Evolutionary conservation across 37 sponge, comb jelly and placozoan species (phyloP).

Genomic region (Dysidea cf. avara): DNA sequence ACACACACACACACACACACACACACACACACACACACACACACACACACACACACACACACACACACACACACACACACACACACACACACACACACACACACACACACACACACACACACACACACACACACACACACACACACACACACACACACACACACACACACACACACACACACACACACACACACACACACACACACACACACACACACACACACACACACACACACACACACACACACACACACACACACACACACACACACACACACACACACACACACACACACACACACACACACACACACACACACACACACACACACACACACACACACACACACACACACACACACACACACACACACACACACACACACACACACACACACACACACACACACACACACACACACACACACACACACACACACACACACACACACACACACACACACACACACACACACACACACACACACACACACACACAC

Average conservation of each 20-base stretch:
- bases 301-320: background rate
- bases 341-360: slow-evolving; percentile 4
- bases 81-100: background rate
- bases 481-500: too few relatives aligned
- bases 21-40: too few relatives aligned
- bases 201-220: slow-evolving; percentile 15
- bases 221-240: slow-evolving; percentile 12
- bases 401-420: background rate
- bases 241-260: background rate
- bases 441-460: background rate
- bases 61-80: too few relatives aligned
- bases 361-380: slow-evolving; percentile 11
- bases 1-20: too few relatives aligned
- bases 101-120: slow-evolving; percentile 7
- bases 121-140: background rate
- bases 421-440: slow-evolving; percentile 9
- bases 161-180: slow-evolving; percentile 3
- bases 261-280: slow-evolving; percentile 6
- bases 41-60: too few relatives aligned
- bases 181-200: slow-evolving; percentile 3
- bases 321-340: background rate
- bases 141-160: slow-evolving; percentile 26
- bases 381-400: slow-evolving; percentile 9
- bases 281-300: background rate
- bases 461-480: too few relatives aligned